Evolutionary conservation across 2,888 invertebrate species (phyloP).

Genomic region (Pteria penguin): DNA sequence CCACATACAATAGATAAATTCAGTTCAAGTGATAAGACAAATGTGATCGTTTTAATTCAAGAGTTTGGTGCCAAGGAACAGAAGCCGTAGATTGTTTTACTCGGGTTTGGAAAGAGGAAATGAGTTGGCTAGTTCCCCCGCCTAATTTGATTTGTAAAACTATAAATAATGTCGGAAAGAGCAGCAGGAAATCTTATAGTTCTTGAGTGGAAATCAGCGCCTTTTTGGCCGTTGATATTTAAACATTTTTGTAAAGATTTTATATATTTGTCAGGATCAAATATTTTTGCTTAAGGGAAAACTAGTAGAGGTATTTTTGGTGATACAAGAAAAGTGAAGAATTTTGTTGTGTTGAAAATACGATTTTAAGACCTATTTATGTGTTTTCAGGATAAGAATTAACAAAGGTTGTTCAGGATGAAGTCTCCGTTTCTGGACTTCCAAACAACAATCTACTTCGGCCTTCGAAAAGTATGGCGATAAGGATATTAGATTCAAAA

Average conservation of each 20-base stretch:
- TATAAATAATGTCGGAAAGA: constrained; percentile 19
- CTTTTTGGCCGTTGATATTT: constrained; percentile 29
- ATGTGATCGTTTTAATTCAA: constrained; percentile 34
- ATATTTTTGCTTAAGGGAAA: too few species aligned
- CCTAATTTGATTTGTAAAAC: constrained; percentile 8
- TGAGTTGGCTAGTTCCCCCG: constrained; percentile 35
- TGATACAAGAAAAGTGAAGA: too few species aligned
- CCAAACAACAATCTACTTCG: too few species aligned
- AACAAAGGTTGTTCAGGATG: too few species aligned
- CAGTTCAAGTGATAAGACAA: constrained; percentile 8
- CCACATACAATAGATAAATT: constrained; percentile 23
- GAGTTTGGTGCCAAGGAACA: constrained; percentile 18
- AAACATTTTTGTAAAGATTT: too few species aligned
- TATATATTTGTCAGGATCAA: too few species aligned
- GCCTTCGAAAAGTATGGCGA: not conserved
- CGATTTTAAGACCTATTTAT: too few species aligned
- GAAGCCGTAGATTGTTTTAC: constrained; percentile 16
- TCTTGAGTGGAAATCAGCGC: constrained; percentile 25
- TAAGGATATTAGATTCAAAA: not conserved
- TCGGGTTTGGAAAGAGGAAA: constrained; percentile 11
- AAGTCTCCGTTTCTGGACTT: too few species aligned
- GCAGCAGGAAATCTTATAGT: constrained; percentile 21
- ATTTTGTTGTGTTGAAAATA: too few species aligned
- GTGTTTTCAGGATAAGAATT: not conserved
- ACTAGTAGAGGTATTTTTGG: too few species aligned